Conservation (phyloP, 2,888 invertebrate species). For the Aporophyla lueneburgensis region DNA sequence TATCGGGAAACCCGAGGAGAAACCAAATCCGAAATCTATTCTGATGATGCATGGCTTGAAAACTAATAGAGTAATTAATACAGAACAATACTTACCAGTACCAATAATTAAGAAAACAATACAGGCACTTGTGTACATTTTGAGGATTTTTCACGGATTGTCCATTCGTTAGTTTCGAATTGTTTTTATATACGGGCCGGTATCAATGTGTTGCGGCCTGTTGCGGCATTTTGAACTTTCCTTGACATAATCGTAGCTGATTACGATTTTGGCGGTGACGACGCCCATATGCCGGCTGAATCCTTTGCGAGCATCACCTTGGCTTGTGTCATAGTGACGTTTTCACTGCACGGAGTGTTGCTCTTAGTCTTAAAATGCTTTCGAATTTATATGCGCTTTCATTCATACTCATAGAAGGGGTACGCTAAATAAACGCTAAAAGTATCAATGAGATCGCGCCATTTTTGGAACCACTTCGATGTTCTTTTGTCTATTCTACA, state of each 20-base stretch:
- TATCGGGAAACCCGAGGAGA: constrained; percentile 9
- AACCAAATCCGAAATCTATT: background rate
- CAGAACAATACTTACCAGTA: constrained; percentile 61
- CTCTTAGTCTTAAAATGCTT: constrained; percentile 9
- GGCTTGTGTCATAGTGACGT: constrained; percentile 26
- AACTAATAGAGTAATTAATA: background rate
- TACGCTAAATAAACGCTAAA: background rate
- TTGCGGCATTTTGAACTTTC: constrained; percentile 68
- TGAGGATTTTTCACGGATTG: constrained; percentile 77
- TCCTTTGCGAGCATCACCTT: constrained; percentile 44
- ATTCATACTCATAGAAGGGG: background rate
- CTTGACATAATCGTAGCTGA: constrained; percentile 80
- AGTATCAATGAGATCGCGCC: background rate
- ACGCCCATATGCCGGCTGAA: constrained; percentile 37
- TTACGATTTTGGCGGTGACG: constrained; percentile 61
- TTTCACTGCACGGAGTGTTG: background rate
- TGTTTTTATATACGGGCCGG: constrained; percentile 84
- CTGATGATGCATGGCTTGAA: background rate
- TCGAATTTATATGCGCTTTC: constrained; percentile 1
- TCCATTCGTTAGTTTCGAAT: constrained; percentile 70
- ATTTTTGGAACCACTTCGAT: background rate
- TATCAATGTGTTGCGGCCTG: constrained; percentile 73
- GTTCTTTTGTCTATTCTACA: too few species aligned
- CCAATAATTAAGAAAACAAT: constrained; percentile 61
- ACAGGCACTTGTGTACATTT: constrained; percentile 78